Evolutionary conservation across 2,888 invertebrate genomes (phyloP), one percentile per base, ranked within the genome.

Genomic region (Mylabris sibirica): DNA sequence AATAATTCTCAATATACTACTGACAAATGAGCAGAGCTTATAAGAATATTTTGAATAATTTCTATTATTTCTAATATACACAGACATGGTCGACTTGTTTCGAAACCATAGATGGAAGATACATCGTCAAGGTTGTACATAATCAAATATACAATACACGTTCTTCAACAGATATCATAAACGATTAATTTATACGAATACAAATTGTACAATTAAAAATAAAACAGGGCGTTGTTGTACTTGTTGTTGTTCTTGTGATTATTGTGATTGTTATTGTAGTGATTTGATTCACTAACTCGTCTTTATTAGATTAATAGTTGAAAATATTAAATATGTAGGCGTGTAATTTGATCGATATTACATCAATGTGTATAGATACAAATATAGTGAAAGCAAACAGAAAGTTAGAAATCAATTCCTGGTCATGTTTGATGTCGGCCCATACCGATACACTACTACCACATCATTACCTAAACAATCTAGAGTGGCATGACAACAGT

Each of bases 341-440:
- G 61, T 35, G 41, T 61, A 34, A 61, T 61, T 61, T 41, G 61
- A 41, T 22, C 68, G 63, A 69, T 64, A 66, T 69, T 69, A 69
- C 66, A 69, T 66, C 66, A 69, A 66, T 66, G 38, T 69, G 35
- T 35, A 53, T 22, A 53, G 53, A 24, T 3, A 53, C 11, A 53
- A 22, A 53, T 53, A 53, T 53, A 67, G 70, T 70, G 70, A 70
- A 70, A 70, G 70, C 70, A 72, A 67, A 69, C 72, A 66, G 71
- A 71, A 73, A 69, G 68, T 73, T 73, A 73, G 73, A 73, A 73
- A 73, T 73, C 73, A 72, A 73, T 73, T 70, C 69, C 72, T 70
- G 72, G 69, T 68, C 70, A 70, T 68, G 72, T 69, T 62, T 72
- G 59, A 30, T 30, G 67, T 41, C 22, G 24, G 53, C 22, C 68